Conservation (phyloP, 2,113 vertebrate genomes). For the Piliocolobus tephrosceles region DNA sequence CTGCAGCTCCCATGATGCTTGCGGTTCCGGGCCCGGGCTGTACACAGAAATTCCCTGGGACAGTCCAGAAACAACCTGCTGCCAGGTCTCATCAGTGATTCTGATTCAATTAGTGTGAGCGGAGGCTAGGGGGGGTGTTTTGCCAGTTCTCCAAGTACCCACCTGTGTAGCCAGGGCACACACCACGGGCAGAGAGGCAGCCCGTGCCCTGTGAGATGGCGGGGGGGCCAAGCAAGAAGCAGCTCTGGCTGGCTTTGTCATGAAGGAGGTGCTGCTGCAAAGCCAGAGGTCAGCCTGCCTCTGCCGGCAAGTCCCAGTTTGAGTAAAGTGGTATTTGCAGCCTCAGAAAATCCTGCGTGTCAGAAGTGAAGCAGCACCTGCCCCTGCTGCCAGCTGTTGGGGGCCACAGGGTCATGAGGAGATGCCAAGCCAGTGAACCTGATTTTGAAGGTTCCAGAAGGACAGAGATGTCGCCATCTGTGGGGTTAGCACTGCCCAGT, state of each 20-base stretch:
- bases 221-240: neutral
- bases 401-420: fast-evolving
- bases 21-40: neutral
- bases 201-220: neutral
- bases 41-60: neutral
- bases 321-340: neutral
- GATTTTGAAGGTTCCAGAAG: neutral
- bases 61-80: fast-evolving
- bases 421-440: neutral
- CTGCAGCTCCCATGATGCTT: fast-evolving
- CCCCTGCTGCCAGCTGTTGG: fast-evolving
- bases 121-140: neutral
- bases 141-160: neutral
- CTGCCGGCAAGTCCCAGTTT: fast-evolving
- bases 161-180: neutral
- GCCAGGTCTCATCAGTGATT: neutral
- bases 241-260: neutral
- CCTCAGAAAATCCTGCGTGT: fast-evolving
- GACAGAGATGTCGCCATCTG: fast-evolving
- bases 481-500: fast-evolving
- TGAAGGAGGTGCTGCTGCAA: fast-evolving
- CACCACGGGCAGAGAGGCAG: neutral
- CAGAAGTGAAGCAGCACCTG: neutral
- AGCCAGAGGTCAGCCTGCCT: neutral
- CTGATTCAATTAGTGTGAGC: neutral